Percentiles rank a stretch among this genome's conserved stretches.
Evolutionary conservation across 1,140 invertebrate genomes (phyloP).

Genomic region (Mizuhopecten yessoensis): DNA sequence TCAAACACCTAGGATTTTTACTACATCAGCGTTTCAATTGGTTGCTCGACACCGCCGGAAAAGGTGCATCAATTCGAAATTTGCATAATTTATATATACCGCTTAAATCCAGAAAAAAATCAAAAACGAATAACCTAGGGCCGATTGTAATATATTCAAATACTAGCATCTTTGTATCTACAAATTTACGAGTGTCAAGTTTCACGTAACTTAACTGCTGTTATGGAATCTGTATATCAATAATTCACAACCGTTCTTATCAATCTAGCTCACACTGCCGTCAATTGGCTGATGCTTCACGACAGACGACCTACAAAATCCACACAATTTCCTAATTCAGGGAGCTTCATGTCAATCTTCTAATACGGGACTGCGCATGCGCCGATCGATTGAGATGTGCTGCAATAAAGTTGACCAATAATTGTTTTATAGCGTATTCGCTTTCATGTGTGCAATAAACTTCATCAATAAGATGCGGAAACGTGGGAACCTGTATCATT

Average conservation of each 20-base stretch:
- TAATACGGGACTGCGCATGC: background rate
- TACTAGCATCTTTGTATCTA: background rate
- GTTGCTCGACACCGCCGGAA: background rate
- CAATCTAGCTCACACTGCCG: constrained; percentile 19
- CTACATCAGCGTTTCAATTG: background rate
- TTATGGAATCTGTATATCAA: background rate
- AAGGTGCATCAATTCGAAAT: background rate
- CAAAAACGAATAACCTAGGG: background rate
- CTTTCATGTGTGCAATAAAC: constrained; percentile 34
- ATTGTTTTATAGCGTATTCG: constrained; percentile 34
- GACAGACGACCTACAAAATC: background rate
- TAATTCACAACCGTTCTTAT: constrained; percentile 25
- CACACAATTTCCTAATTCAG: constrained; percentile 13
- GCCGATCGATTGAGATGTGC: background rate
- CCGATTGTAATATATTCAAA: constrained; percentile 6
- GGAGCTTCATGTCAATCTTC: background rate
- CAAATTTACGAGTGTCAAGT: background rate
- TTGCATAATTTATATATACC: background rate
- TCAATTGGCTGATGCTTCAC: constrained; percentile 15
- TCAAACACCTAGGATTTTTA: background rate
- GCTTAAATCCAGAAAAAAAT: background rate
- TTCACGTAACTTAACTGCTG: background rate
- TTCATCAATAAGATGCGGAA: background rate
- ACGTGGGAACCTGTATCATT: constrained; percentile 23
- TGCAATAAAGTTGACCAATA: constrained; percentile 34